Percentiles rank a stretch among this genome's conserved stretches.
These are phyloP conservation scores for Latrodectus elegans DNA, from an alignment of 2,888 invertebrate species.

Conservation along the genomic window DNA sequence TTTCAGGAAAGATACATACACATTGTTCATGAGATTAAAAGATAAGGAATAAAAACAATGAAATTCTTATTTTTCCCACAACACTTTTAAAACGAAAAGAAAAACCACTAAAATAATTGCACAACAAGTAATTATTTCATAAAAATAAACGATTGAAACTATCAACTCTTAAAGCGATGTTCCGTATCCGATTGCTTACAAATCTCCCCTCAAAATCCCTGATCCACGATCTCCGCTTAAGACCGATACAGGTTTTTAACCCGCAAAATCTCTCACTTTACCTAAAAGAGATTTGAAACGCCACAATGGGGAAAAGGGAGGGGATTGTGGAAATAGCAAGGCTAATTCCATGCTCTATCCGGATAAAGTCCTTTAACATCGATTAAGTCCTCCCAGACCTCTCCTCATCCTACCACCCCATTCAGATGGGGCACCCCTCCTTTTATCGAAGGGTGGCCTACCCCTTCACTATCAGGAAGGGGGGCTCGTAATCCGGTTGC, in stretches of 20 bases:
- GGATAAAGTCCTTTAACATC: conserved; percentile 64
- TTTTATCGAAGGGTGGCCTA: background rate
- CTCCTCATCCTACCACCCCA: background rate
- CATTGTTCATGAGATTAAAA: too few species aligned
- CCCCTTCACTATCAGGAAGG: conserved; percentile 15
- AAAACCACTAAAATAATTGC: too few species aligned
- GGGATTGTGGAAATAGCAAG: conserved; percentile 38
- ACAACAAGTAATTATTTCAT: too few species aligned
- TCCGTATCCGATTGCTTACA: conserved; percentile 21
- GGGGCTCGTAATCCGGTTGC: conserved; percentile 63
- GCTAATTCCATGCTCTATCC: conserved; percentile 59
- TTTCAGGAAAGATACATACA: too few species aligned
- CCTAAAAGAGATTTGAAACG: conserved; percentile 53
- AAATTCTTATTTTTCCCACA: too few species aligned
- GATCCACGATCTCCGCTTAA: conserved; percentile 10
- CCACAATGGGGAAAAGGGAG: conserved; percentile 45
- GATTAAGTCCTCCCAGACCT: conserved; percentile 51
- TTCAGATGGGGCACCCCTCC: conserved; percentile 6
- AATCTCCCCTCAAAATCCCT: background rate
- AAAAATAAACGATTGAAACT: too few species aligned
- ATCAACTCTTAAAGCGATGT: too few species aligned
- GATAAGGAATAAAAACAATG: too few species aligned
- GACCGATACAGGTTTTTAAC: conserved; percentile 43
- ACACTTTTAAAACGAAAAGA: too few species aligned
- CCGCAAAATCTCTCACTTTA: conserved; percentile 68